Percentiles rank a stretch among this genome's conserved stretches.
Conservation (phyloP, 2,797 vertebrate genomes). For the Hephaestus fuliginosus region DNA sequence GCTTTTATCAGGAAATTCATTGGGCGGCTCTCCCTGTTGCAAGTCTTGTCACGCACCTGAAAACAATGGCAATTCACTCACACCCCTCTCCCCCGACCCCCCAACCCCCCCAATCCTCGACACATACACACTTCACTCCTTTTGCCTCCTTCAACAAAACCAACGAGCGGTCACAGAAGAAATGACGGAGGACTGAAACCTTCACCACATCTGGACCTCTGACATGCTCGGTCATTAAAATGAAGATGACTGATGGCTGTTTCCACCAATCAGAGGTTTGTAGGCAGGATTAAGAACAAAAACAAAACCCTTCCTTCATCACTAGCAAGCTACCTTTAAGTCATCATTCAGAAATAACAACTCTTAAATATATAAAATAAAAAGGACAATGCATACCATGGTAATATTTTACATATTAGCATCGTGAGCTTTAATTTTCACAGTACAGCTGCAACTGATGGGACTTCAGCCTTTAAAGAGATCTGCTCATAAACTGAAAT, state of each 20-base stretch:
- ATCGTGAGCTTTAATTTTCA: too few species aligned
- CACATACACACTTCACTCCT: slow-evolving; percentile 19
- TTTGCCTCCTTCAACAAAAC: neutral
- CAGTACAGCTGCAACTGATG: too few species aligned
- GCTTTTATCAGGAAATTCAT: slow-evolving; percentile 51
- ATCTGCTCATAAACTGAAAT: neutral
- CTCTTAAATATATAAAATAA: too few species aligned
- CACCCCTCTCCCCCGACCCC: neutral
- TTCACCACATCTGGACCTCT: neutral
- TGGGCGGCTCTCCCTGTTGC: slow-evolving; percentile 38
- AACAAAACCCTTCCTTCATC: too few species aligned
- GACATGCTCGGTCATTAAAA: neutral
- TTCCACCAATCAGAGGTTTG: too few species aligned
- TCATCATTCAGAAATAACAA: too few species aligned
- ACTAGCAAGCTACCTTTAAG: too few species aligned
- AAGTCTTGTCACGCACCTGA: slow-evolving; percentile 50
- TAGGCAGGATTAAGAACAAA: too few species aligned
- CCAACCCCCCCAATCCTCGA: neutral
- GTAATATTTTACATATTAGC: too few species aligned
- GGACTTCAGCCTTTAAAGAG: neutral
- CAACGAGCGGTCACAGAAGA: neutral
- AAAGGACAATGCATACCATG: too few species aligned
- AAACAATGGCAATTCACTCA: slow-evolving; percentile 44
- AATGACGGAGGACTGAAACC: neutral
- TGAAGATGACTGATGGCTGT: too few species aligned